A percentile compares a stretch with the other conserved stretches of the same genome.
These are phyloP conservation scores for Papilio gigon DNA, from an alignment of 2,888 invertebrate genomes.

Conservation along the genomic window DNA sequence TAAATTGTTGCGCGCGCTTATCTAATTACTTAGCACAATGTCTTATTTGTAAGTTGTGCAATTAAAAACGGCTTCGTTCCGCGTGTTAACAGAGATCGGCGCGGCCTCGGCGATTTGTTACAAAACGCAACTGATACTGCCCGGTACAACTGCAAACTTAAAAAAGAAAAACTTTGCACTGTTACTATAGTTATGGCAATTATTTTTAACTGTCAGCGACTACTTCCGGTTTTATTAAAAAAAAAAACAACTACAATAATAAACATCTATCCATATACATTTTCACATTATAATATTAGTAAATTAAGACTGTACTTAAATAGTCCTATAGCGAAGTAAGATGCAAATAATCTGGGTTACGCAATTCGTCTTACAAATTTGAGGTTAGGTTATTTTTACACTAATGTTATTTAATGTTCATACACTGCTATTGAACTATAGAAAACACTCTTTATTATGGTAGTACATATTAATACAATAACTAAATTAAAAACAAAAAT, in stretches of 20 bases:
- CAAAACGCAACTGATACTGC: slow-evolving; percentile 29
- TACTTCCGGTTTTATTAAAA: too few species aligned
- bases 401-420: not conserved
- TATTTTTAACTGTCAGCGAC: too few species aligned
- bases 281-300: too few species aligned
- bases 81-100: slow-evolving; percentile 63
- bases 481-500: slow-evolving; percentile 45
- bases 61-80: slow-evolving; percentile 66
- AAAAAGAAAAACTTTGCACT: too few species aligned
- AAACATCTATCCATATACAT: too few species aligned
- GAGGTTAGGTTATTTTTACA: not conserved
- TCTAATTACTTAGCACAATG: slow-evolving; percentile 80
- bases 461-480: slow-evolving; percentile 34
- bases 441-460: not conserved
- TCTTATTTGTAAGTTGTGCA: slow-evolving; percentile 77
- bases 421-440: not conserved
- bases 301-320: too few species aligned
- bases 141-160: slow-evolving; percentile 45
- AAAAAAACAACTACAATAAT: too few species aligned
- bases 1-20: slow-evolving; percentile 70
- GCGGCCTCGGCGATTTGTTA: slow-evolving; percentile 60
- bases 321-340: too few species aligned
- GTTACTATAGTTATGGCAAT: too few species aligned
- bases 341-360: not conserved
- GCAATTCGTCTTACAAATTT: not conserved